phyloP scores from a whole-genome alignment of 2,797 vertebrate species.

The Enteromius fasciolatus region DNA sequence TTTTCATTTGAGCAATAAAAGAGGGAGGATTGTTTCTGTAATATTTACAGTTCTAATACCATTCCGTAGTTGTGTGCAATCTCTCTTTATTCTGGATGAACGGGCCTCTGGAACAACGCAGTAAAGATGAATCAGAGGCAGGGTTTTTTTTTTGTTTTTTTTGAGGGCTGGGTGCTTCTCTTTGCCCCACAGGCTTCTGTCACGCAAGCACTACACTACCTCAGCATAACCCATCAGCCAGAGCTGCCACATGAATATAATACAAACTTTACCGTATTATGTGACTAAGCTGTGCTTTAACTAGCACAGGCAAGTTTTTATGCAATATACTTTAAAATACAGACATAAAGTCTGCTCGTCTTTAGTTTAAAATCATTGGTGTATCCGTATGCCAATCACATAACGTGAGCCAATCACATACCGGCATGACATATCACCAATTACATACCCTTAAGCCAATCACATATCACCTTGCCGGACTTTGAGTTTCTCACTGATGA shows the following conservation, averaged over 20 bases:
- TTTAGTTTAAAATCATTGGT: no score
- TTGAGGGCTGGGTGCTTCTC: neutral
- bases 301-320: neutral
- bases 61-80: neutral
- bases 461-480: no score
- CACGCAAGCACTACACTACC: neutral
- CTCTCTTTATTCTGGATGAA: neutral
- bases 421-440: no score
- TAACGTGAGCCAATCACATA: no score
- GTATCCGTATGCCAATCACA: no score
- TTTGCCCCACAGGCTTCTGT: neutral
- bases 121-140: neutral
- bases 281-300: neutral
- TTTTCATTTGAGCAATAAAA: constrained; percentile 26
- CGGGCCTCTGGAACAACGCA: neutral
- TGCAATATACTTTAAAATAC: neutral
- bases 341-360: neutral
- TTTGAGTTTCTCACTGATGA: no score
- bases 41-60: constrained; percentile 45
- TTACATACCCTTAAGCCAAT: no score
- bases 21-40: constrained; percentile 23
- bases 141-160: neutral
- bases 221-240: neutral
- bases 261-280: neutral
- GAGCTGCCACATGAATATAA: neutral